A percentile compares a stretch with the other conserved stretches of the same genome.
Evolutionary conservation across 2,888 invertebrate species (phyloP).

Genomic region (Tipula vernalis): DNA sequence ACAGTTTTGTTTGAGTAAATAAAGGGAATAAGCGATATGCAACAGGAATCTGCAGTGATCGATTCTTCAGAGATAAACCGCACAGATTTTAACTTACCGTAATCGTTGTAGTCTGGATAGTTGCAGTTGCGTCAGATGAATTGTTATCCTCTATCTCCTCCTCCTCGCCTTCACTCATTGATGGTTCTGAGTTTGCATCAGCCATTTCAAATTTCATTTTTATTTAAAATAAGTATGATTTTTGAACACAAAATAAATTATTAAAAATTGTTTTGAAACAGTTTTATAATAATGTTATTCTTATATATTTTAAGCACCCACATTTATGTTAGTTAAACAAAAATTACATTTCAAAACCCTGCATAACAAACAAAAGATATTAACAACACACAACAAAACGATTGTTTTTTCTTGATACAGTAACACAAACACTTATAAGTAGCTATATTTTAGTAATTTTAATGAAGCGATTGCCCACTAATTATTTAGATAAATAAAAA

Average conservation of each 20-base stretch:
- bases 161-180: not conserved
- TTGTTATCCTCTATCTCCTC: not conserved
- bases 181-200: conserved; percentile 8
- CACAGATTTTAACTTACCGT: not conserved
- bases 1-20: not conserved
- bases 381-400: not conserved
- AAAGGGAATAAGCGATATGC: not conserved
- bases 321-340: not conserved
- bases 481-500: not conserved
- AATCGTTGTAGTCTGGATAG: not conserved
- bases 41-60: too few species aligned
- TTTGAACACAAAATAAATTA: not conserved
- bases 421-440: not conserved
- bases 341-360: not conserved
- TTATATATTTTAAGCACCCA: not conserved
- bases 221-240: not conserved
- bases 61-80: not conserved
- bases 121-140: not conserved
- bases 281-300: not conserved
- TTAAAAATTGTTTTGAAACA: too few species aligned
- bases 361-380: not conserved
- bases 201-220: conserved; percentile 11
- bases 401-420: not conserved
- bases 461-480: not conserved
- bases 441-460: not conserved